Conservation (phyloP, 35 echinoderm and acorn worm genomes). For the Chiridota heheva region DNA sequence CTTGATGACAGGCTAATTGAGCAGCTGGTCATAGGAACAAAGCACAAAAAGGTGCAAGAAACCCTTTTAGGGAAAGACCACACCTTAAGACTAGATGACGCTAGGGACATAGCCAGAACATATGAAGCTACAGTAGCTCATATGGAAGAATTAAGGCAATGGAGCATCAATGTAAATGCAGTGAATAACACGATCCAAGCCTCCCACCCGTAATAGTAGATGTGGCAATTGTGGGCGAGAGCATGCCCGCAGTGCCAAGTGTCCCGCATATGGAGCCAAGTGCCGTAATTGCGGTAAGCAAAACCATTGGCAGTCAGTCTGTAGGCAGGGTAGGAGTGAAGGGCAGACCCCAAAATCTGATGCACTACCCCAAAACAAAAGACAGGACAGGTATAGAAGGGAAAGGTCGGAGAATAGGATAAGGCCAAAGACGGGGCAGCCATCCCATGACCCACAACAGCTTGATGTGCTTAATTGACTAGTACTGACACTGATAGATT, state of each 20-base stretch:
- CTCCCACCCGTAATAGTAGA: no score
- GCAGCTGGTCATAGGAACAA: conserved; percentile 20
- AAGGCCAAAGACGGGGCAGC: no score
- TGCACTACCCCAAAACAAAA: no score
- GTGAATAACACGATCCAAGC: no score
- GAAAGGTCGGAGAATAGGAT: no score
- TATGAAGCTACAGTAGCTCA: conserved; percentile 33
- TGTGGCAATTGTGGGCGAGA: conserved; percentile 2
- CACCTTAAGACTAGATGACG: neutral
- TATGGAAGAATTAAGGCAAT: conserved; percentile 30
- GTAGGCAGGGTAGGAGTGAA: conserved; percentile 6
- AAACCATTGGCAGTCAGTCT: conserved; percentile 31
- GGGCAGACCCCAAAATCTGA: neutral
- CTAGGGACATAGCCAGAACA: conserved; percentile 15
- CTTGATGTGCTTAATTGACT: no score
- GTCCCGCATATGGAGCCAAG: conserved; percentile 1
- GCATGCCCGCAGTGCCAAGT: conserved; percentile 9
- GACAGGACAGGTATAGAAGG: no score
- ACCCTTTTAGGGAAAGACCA: conserved; percentile 14
- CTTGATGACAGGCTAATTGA: conserved; percentile 2
- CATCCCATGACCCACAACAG: no score
- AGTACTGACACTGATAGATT: neutral
- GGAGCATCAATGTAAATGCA: no score
- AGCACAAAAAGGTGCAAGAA: conserved; percentile 27
- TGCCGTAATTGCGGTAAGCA: neutral